phyloP scores from a whole-genome alignment of 2,113 vertebrate genomes.

The Pteropus alecto region DNA sequence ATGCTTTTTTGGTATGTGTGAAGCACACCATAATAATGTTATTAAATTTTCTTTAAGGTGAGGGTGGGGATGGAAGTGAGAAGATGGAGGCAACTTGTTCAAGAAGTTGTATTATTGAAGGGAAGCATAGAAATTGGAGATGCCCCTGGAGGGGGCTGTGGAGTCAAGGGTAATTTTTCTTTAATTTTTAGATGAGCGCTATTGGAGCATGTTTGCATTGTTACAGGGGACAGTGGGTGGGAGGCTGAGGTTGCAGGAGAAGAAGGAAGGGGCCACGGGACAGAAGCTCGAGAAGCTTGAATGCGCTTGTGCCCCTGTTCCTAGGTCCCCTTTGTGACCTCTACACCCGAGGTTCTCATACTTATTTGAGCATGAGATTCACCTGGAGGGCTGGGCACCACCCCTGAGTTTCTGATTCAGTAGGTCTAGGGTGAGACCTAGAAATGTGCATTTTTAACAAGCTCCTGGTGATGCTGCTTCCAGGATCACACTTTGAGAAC shows the following conservation, averaged over 20 bases:
- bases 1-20: neutral
- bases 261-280: neutral
- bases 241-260: neutral
- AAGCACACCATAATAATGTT: neutral
- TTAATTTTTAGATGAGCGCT: neutral
- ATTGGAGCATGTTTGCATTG: neutral
- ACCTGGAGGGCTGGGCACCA: neutral
- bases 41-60: neutral
- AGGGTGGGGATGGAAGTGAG: neutral
- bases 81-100: neutral
- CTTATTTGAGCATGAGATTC: neutral
- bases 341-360: neutral
- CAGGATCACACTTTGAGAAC: neutral
- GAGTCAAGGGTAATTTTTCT: neutral
- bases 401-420: neutral
- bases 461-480: neutral
- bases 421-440: neutral
- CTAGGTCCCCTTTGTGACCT: no score
- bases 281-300: neutral
- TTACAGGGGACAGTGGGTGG: accelerated
- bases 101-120: neutral
- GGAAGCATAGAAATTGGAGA: neutral
- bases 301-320: neutral
- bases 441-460: neutral
- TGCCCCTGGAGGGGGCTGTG: neutral